Conservation (phyloP, 1,140 invertebrate species). For the Macrotrachela quadricornifera region DNA sequence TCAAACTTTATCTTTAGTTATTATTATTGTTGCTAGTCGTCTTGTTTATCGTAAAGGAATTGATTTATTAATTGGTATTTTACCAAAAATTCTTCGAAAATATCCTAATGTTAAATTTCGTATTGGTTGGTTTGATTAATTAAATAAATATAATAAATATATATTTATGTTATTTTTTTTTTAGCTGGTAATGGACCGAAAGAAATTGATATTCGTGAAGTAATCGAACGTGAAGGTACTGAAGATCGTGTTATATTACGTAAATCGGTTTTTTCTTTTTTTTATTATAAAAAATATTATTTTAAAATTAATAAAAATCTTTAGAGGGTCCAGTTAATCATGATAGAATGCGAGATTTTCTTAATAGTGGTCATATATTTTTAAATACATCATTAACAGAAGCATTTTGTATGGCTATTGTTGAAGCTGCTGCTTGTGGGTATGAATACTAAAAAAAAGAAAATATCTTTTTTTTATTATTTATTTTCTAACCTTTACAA, state of each 20-base stretch:
- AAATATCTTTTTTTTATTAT: too few relatives aligned
- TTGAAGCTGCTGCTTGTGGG: constrained; percentile 92
- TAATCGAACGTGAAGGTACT: too few relatives aligned
- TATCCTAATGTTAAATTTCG: constrained; percentile 51
- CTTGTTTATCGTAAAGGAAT: constrained; percentile 94
- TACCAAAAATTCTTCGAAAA: constrained; percentile 61
- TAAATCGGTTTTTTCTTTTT: too few relatives aligned
- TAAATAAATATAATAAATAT: too few relatives aligned
- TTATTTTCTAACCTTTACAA: too few relatives aligned
- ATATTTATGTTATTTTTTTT: neutral
- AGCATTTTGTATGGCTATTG: constrained; percentile 96
- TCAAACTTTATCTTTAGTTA: too few relatives aligned
- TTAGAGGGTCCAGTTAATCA: constrained; percentile 76
- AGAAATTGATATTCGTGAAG: neutral
- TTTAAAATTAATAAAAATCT: too few relatives aligned
- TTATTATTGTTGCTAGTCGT: constrained; percentile 76
- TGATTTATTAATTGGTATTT: constrained; percentile 75
- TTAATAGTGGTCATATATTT: constrained; percentile 78
- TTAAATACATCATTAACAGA: constrained; percentile 93
- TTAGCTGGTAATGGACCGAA: constrained; percentile 7
- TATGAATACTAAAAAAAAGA: constrained; percentile 12
- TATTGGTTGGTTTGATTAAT: too few relatives aligned
- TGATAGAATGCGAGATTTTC: constrained; percentile 39
- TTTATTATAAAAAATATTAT: too few relatives aligned
- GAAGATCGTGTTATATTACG: too few relatives aligned